phyloP scores from a whole-genome alignment of 2,113 vertebrate species.

The Hyaena hyaena region DNA sequence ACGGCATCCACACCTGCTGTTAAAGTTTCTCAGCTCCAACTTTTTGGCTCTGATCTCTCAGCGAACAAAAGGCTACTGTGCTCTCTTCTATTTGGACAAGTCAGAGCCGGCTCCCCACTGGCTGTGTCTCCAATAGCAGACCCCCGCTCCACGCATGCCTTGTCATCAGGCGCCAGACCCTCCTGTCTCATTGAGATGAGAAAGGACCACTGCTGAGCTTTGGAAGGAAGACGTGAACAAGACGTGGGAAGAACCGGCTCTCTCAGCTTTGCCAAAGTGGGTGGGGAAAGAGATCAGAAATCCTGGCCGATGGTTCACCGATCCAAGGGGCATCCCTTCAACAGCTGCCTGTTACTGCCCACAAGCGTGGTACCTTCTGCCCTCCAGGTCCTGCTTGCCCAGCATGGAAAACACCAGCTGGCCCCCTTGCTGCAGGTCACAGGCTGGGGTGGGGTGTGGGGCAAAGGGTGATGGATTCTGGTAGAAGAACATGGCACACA shows the following conservation, averaged over 20 bases:
- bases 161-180: background rate
- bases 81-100: background rate
- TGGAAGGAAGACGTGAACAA: background rate
- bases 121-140: background rate
- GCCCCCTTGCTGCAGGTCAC: background rate
- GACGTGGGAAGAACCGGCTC: background rate
- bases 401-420: background rate
- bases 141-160: background rate
- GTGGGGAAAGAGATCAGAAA: background rate
- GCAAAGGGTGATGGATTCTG: no score
- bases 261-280: background rate
- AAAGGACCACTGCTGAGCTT: background rate
- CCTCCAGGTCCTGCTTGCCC: background rate
- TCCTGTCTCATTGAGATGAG: background rate
- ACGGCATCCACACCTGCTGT: background rate
- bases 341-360: background rate
- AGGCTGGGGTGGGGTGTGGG: fast-evolving
- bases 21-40: background rate
- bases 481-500: background rate
- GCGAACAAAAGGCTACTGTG: background rate
- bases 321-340: background rate
- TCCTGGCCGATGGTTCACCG: background rate
- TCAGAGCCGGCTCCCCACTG: background rate
- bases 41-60: background rate
- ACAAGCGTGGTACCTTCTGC: background rate